Conservation (phyloP, 2,113 vertebrate genomes). For the Anoura caudifer region DNA sequence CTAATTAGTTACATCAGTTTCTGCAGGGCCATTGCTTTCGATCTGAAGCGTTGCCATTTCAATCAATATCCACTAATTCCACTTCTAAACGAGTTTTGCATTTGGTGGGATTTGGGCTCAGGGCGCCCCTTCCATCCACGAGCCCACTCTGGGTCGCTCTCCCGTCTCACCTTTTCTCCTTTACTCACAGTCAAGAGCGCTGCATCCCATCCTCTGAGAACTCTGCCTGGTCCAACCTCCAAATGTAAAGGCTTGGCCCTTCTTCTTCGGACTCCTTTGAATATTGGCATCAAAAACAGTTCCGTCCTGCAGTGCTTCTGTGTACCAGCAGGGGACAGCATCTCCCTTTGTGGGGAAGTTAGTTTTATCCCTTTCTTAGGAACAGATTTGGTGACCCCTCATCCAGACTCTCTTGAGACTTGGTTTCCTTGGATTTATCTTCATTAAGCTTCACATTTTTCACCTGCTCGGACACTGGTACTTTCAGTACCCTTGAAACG, state of each 20-base stretch:
- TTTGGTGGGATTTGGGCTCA: conserved; percentile 93
- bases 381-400: conserved; percentile 76
- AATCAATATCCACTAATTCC: conserved; percentile 93
- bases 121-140: too few species aligned
- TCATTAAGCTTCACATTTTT: too few species aligned
- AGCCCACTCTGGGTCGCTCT: too few species aligned
- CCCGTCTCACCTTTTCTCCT: too few species aligned
- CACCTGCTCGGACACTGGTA: too few species aligned
- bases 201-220: too few species aligned
- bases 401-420: too few species aligned
- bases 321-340: conserved; percentile 96
- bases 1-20: conserved; percentile 4
- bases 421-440: too few species aligned
- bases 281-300: conserved; percentile 96
- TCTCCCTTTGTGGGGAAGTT: conserved; percentile 97
- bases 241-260: too few species aligned
- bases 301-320: conserved; percentile 92
- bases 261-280: conserved; percentile 81
- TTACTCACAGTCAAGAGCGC: too few species aligned
- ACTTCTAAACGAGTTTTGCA: conserved; percentile 96
- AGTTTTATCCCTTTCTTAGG: conserved; percentile 94
- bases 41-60: conserved; percentile 41
- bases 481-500: too few species aligned
- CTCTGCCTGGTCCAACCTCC: too few species aligned
- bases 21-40: conserved; percentile 36